phyloP scores from a whole-genome alignment of 2,113 vertebrate species.

The Cryptotis parvus region DNA sequence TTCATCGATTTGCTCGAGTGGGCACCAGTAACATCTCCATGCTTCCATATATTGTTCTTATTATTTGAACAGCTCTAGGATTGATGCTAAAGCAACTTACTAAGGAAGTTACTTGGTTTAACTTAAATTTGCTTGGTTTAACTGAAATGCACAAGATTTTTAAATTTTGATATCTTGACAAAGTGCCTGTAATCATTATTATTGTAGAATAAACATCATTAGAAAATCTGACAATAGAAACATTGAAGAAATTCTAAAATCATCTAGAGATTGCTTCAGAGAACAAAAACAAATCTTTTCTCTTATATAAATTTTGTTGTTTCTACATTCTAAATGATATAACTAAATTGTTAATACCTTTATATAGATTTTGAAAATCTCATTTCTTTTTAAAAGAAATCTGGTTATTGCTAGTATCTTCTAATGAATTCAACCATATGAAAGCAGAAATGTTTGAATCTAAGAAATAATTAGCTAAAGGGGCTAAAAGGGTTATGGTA shows the following conservation, averaged over 20 bases:
- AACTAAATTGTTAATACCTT: neutral
- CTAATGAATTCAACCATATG: neutral
- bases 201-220: no score
- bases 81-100: constrained; percentile 34
- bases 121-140: constrained; percentile 54
- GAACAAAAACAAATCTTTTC: constrained; percentile 3
- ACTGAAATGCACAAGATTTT: neutral
- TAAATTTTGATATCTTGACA: neutral
- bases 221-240: constrained; percentile 3
- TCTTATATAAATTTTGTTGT: neutral
- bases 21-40: no score
- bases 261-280: constrained; percentile 13
- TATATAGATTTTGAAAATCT: neutral
- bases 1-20: no score
- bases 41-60: neutral
- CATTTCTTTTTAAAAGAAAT: constrained; percentile 9
- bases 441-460: constrained; percentile 27
- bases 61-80: neutral
- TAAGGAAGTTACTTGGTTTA: no score
- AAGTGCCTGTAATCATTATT: neutral
- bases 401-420: constrained; percentile 8
- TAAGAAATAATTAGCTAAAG: constrained; percentile 29
- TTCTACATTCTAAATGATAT: neutral
- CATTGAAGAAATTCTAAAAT: constrained; percentile 13
- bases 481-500: no score